phyloP scores from a whole-genome alignment of 2,797 vertebrate species.

The Hydrocynus forskahlii region DNA sequence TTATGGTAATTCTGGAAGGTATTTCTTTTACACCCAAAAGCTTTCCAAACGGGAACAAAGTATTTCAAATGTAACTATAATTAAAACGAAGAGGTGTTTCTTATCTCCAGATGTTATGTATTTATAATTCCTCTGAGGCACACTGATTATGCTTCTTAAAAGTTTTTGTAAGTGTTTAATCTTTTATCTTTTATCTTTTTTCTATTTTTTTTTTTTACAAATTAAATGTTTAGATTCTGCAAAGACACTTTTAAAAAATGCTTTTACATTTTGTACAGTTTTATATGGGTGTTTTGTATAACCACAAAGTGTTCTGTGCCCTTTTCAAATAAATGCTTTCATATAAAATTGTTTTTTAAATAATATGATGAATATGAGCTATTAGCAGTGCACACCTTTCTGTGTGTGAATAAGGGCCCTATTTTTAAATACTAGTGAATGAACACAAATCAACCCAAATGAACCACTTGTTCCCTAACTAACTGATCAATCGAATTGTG shows the following conservation, averaged over 20 bases:
- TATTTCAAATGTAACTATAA: constrained; percentile 8
- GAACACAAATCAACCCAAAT: neutral
- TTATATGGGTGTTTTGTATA: constrained; percentile 30
- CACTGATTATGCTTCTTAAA: constrained; percentile 33
- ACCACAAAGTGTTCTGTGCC: constrained; percentile 22
- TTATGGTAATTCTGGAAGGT: constrained; percentile 9
- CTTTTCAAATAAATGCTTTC: constrained; percentile 43
- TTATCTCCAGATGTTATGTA: constrained; percentile 16
- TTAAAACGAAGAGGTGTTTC: constrained; percentile 10
- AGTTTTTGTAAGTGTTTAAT: neutral
- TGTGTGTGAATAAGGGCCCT: no score
- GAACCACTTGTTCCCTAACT: neutral
- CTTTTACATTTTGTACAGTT: constrained; percentile 46
- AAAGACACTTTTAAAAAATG: neutral
- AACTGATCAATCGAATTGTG: neutral
- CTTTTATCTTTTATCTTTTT: neutral
- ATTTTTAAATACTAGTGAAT: neutral
- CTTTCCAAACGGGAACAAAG: constrained; percentile 19
- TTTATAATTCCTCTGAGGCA: constrained; percentile 49
- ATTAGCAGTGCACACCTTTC: neutral
- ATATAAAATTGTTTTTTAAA: neutral
- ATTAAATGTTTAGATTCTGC: constrained; percentile 6
- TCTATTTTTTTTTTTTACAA: constrained; percentile 6
- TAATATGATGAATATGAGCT: neutral
- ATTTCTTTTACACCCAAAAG: neutral